These are phyloP conservation scores for Cheilosia vulpina DNA, from an alignment of 2,888 invertebrate genomes.

Conservation along the genomic window DNA sequence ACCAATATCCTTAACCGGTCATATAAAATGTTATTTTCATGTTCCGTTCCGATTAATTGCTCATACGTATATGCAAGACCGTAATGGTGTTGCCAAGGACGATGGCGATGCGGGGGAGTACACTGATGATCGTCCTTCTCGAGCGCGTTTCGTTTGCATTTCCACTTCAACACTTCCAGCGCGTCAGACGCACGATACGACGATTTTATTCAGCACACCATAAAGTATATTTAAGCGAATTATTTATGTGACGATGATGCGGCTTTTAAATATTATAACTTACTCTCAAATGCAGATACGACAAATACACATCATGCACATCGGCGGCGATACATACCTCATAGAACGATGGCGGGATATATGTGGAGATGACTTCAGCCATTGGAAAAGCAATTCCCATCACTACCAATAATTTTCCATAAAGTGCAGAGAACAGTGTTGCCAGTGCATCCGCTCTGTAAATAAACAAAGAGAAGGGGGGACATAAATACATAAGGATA, in stretches of 20 bases:
- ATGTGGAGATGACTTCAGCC: conserved; percentile 97
- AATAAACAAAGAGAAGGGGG: conserved; percentile 73
- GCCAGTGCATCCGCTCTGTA: conserved; percentile 92
- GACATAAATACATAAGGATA: conserved; percentile 3
- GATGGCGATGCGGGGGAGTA: conserved; percentile 8
- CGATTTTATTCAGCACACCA: conserved; percentile 46
- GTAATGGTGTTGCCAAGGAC: conserved; percentile 3
- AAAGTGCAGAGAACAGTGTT: conserved; percentile 95
- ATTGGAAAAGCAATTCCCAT: conserved; percentile 98
- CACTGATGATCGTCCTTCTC: conserved; percentile 8
- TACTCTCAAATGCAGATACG: background rate
- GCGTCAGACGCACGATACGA: conserved; percentile 18
- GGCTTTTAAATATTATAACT: conserved; percentile 41
- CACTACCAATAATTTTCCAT: conserved; percentile 96
- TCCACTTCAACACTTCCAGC: conserved; percentile 53
- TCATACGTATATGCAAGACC: conserved; percentile 6
- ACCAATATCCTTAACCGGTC: conserved; percentile 24
- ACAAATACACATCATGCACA: background rate
- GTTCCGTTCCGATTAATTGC: conserved; percentile 63
- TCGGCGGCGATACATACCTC: conserved; percentile 86
- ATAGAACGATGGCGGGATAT: conserved; percentile 96
- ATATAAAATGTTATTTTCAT: conserved; percentile 55
- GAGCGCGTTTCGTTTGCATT: conserved; percentile 14
- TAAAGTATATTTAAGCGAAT: conserved; percentile 47
- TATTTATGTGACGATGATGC: conserved; percentile 46